phyloP scores from a whole-genome alignment of 2,797 vertebrate genomes.

The Morus bassanus region DNA sequence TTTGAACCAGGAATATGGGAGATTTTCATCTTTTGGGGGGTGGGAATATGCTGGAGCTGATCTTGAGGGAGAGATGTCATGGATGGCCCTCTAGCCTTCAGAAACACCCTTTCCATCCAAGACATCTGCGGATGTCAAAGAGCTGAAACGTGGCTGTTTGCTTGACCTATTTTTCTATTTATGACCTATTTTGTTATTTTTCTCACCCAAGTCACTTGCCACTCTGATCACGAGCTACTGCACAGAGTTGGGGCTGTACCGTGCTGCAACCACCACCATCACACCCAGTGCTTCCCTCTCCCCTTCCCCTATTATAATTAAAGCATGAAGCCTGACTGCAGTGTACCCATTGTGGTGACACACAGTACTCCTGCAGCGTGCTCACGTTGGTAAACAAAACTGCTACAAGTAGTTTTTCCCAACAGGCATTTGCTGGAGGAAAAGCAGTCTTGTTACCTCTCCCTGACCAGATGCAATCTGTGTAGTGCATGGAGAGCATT shows the following conservation, averaged over 20 bases:
- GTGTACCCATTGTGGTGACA: accelerated
- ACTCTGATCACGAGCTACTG: background rate
- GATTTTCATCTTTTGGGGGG: background rate
- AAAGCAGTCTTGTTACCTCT: background rate
- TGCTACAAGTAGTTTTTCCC: background rate
- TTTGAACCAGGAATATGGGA: background rate
- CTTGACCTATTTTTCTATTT: background rate
- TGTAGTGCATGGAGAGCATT: background rate
- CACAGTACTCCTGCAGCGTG: background rate
- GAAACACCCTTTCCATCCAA: background rate
- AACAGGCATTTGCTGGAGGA: background rate
- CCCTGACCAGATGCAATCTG: background rate
- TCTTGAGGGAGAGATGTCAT: background rate
- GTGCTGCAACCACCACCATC: background rate
- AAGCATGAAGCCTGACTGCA: background rate
- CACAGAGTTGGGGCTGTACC: background rate
- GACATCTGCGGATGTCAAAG: accelerated
- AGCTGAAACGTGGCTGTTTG: background rate
- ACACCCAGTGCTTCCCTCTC: background rate
- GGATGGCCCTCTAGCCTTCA: background rate
- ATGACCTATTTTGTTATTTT: background rate
- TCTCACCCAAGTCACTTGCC: background rate
- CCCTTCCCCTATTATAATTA: background rate
- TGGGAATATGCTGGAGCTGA: background rate
- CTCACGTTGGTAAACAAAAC: background rate